Evolutionary conservation across 2,888 invertebrate species (phyloP), one percentile per base, ranked within the genome.

Genomic region (Drosophila leonis): DNA sequence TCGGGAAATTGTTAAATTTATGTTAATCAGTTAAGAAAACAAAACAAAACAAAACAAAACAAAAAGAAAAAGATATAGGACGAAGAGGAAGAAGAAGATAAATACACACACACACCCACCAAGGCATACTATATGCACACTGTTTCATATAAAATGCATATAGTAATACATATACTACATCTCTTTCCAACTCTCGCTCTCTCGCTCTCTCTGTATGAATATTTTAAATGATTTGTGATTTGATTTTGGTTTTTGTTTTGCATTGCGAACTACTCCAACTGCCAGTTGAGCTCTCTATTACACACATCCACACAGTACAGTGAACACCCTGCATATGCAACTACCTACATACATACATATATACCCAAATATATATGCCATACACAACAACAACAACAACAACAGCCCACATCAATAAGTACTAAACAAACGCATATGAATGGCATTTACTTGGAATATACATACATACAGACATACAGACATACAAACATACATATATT

Each of bases 51-150:
- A 46, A 72, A 20, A 39, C 66, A 78, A 35, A 48, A 49, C 20
- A 57, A 57, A 60, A 63, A 46, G 65, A 20, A 24, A 24, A 24
- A 68, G 27, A 54, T 49, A 49, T 33, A 33, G 37, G 31, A 46
- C 33, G 49, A 65, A 63, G 35, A 60, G 46, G 59, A 65, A 51
- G 46, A 10, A 5, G 55, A 66, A 55, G 41, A 54, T 63, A 51
- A 49, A 75, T 48, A 75, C 74, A 77, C 67, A 86, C 76, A 87
- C 75, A 73, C 88, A 85, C 85, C 85, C 85, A 86, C 85, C 85
- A 86, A 89, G 78, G 88, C 85, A 87, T 87, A 89, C 82, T 80
- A 88, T 84, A 84, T 84, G 84, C 84, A 61, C 78, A 88, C 89
- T 88, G 84, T 84, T 84, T 84, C 89, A 86, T 72, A 84, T 86